A percentile compares a stretch with the other conserved stretches of the same genome.
Evolutionary conservation across 1,140 invertebrate genomes (phyloP).

Genomic region (Varroa destructor): DNA sequence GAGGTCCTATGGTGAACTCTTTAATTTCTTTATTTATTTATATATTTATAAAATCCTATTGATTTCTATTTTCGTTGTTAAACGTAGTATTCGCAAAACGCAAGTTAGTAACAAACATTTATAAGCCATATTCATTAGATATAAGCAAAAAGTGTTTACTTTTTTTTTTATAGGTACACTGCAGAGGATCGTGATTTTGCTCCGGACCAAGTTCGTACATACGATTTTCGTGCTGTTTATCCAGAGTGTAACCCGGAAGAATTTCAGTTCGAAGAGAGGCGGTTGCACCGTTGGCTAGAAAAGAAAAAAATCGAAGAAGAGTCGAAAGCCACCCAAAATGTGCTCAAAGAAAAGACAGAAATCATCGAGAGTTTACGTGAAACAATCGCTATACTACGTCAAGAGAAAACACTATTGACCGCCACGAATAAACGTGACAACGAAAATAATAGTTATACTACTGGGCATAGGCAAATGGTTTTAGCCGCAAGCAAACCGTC

Average conservation of each 20-base stretch:
- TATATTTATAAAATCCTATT: too few relatives aligned
- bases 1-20: too few relatives aligned
- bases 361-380: neutral
- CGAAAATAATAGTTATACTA: neutral
- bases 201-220: neutral
- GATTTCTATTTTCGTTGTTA: too few relatives aligned
- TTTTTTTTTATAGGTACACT: neutral
- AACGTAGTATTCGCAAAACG: too few relatives aligned
- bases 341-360: neutral
- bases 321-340: neutral
- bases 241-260: neutral
- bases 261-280: constrained; percentile 17
- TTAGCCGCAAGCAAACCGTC: too few relatives aligned
- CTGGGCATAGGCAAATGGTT: neutral
- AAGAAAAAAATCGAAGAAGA: neutral
- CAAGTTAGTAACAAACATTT: too few relatives aligned
- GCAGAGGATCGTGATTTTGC: constrained; percentile 11
- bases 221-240: constrained; percentile 17
- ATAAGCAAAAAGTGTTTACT: neutral
- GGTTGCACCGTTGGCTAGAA: neutral
- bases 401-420: neutral
- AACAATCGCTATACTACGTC: neutral
- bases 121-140: too few relatives aligned
- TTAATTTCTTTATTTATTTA: too few relatives aligned
- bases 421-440: neutral